Percentiles rank a stretch among this genome's conserved stretches.
Conservation (phyloP, 2,113 vertebrate species). For the Semicossyphus pulcher region DNA sequence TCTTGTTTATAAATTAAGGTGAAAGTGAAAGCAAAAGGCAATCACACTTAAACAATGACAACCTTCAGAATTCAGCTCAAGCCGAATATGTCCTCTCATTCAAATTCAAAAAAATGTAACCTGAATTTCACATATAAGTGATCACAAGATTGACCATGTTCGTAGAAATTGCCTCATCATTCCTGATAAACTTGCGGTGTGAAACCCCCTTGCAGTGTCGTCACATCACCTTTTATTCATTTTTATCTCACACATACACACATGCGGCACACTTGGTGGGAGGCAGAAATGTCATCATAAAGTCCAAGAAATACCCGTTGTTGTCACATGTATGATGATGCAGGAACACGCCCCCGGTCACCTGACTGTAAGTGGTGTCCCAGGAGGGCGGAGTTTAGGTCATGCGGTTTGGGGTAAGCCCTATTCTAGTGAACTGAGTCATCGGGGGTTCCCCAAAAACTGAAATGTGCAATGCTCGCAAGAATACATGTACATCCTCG, state of each 20-base stretch:
- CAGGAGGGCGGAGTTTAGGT: slow-evolving; percentile 36
- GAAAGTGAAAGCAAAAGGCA: slow-evolving; percentile 14
- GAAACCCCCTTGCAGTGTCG: slow-evolving; percentile 21
- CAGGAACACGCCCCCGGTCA: slow-evolving; percentile 68
- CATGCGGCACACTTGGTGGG: no score
- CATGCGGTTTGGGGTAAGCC: slow-evolving; percentile 67
- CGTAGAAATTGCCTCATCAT: slow-evolving; percentile 6
- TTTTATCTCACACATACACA: background rate
- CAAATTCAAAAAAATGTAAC: no score
- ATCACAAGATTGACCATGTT: background rate
- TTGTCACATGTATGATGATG: slow-evolving; percentile 18
- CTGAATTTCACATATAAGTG: no score
- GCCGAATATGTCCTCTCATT: no score
- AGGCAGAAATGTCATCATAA: slow-evolving; percentile 39
- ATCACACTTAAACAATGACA: no score
- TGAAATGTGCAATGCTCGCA: background rate
- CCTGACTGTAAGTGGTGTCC: slow-evolving; percentile 71
- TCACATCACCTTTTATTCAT: background rate
- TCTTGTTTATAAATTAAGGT: no score
- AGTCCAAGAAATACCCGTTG: slow-evolving; percentile 61
- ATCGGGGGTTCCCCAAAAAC: slow-evolving; percentile 65
- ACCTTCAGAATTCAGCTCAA: no score
- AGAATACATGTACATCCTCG: background rate
- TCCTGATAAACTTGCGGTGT: slow-evolving; percentile 17
- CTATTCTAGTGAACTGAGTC: slow-evolving; percentile 64